These are phyloP conservation scores for Rattus norvegicus DNA, from an alignment of 2,113 vertebrate genomes.

Conservation along the genomic window GRCr8 NC_086031.1:24075001-24075500, in stretches of 20 bases:
- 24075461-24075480: neutral
- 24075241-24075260: neutral
- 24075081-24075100: neutral
- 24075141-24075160: no score
- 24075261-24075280: neutral
- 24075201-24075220: neutral
- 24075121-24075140: neutral
- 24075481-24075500: neutral
- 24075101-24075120: no score
- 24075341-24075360: neutral
- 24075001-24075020: neutral
- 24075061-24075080: neutral
- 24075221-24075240: neutral
- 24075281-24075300: neutral
- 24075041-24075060: neutral
- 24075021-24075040: neutral
- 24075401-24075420: neutral
- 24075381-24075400: fast-evolving
- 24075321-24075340: neutral
- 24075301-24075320: neutral
- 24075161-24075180: no score
- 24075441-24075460: neutral
- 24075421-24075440: neutral
- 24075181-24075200: fast-evolving
- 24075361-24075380: neutral